Evolutionary conservation across 2,113 vertebrate genomes (phyloP).

Genomic region (Ammodytes dubius): DNA sequence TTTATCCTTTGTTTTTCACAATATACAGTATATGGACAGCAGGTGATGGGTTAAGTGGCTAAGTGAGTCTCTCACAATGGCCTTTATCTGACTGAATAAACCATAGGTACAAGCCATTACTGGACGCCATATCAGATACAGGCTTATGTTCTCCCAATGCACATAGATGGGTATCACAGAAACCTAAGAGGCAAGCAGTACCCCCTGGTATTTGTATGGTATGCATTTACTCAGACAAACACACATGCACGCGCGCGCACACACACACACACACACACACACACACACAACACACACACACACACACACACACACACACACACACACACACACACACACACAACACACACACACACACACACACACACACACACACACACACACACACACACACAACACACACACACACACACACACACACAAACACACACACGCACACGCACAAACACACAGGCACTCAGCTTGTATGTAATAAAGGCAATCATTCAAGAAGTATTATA

Average conservation of each 20-base stretch:
- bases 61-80: constrained; percentile 42
- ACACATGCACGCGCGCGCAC: not conserved
- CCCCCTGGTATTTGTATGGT: constrained; percentile 30
- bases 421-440: constrained; percentile 25
- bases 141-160: constrained; percentile 61
- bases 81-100: constrained; percentile 60
- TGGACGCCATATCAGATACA: constrained; percentile 54
- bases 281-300: not conserved
- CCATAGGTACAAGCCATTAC: constrained; percentile 57
- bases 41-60: constrained; percentile 19
- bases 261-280: not conserved
- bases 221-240: constrained; percentile 25
- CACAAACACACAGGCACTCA: constrained; percentile 1
- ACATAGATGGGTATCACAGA: constrained; percentile 67
- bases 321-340: not conserved
- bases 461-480: constrained; percentile 2
- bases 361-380: not conserved
- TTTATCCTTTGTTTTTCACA: constrained; percentile 4
- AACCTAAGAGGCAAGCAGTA: constrained; percentile 55
- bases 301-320: not conserved
- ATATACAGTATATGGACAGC: not conserved
- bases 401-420: not conserved
- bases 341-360: not conserved
- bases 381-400: not conserved
- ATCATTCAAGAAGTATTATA: constrained; percentile 1